These are phyloP conservation scores for Callosobruchus maculatus DNA, from an alignment of 2,888 invertebrate species.

Conservation along the genomic window DNA sequence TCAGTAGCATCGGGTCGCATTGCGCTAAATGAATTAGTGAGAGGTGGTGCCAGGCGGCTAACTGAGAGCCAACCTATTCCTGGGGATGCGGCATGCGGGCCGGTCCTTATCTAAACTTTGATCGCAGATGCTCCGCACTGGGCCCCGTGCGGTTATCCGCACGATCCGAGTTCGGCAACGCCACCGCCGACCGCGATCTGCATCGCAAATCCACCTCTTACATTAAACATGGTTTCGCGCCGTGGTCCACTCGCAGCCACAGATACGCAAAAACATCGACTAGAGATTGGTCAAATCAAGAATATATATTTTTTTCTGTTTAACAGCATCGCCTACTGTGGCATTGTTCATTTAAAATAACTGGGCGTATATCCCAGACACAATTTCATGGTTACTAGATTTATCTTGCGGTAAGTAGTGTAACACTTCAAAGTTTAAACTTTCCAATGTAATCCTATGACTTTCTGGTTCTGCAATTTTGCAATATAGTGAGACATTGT, in stretches of 20 bases:
- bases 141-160: conserved; percentile 26
- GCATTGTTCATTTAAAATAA: too few species aligned
- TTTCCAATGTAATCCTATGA: too few species aligned
- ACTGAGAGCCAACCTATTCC: background rate
- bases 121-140: conserved; percentile 18
- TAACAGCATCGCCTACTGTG: too few species aligned
- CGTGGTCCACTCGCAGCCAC: conserved; percentile 18
- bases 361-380: too few species aligned
- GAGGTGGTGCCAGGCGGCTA: background rate
- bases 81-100: background rate
- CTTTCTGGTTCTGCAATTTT: too few species aligned
- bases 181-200: conserved; percentile 20
- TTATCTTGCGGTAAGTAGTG: too few species aligned
- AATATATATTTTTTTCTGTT: too few species aligned
- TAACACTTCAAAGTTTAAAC: too few species aligned
- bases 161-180: conserved; percentile 25
- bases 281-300: background rate
- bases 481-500: too few species aligned
- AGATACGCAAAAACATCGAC: background rate
- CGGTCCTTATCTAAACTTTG: conserved; percentile 21
- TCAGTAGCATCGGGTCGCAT: background rate
- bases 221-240: conserved; percentile 43
- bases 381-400: too few species aligned
- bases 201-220: conserved; percentile 40
- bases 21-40: conserved; percentile 12